Percentiles rank a stretch among this genome's conserved stretches.
These are phyloP conservation scores for Perizoma affinitatum DNA, from an alignment of 2,888 invertebrate genomes.

Conservation along the genomic window DNA sequence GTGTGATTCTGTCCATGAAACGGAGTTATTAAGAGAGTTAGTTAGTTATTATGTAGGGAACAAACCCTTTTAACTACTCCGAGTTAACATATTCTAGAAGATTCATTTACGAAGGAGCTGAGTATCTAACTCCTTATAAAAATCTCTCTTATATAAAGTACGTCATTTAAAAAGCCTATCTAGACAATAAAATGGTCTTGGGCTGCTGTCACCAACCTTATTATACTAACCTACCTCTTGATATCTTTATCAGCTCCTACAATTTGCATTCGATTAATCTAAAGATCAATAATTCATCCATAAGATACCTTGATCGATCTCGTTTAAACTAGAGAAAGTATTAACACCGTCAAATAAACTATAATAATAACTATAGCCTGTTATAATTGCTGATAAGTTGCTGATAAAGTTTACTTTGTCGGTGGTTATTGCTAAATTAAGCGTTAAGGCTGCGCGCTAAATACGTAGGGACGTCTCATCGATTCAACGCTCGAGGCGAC, in stretches of 20 bases:
- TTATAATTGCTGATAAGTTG: constrained; percentile 29
- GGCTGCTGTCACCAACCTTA: too few species aligned
- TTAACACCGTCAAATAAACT: constrained; percentile 25
- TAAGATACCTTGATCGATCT: constrained; percentile 23
- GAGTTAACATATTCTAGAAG: too few species aligned
- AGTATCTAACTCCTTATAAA: too few species aligned
- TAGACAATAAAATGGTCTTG: too few species aligned
- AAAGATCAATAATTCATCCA: constrained; percentile 24
- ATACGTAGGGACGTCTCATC: constrained; percentile 24
- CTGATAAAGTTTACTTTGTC: constrained; percentile 29
- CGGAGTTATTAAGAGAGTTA: too few species aligned
- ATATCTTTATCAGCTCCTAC: constrained; percentile 15
- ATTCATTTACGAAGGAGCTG: too few species aligned
- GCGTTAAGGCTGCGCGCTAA: constrained; percentile 23
- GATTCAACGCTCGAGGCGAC: constrained; percentile 26
- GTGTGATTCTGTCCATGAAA: too few species aligned
- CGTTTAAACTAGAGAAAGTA: constrained; percentile 31
- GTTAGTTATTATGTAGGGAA: too few species aligned
- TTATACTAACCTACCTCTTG: background rate
- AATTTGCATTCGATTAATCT: constrained; percentile 27
- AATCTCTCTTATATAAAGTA: too few species aligned
- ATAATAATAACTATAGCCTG: constrained; percentile 28
- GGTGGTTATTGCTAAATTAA: constrained; percentile 29
- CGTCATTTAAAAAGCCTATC: too few species aligned
- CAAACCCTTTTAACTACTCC: too few species aligned